Evolutionary conservation across 2,888 invertebrate genomes (phyloP), one percentile per base, ranked within the genome.

Genomic region (Smittia sp.): DNA sequence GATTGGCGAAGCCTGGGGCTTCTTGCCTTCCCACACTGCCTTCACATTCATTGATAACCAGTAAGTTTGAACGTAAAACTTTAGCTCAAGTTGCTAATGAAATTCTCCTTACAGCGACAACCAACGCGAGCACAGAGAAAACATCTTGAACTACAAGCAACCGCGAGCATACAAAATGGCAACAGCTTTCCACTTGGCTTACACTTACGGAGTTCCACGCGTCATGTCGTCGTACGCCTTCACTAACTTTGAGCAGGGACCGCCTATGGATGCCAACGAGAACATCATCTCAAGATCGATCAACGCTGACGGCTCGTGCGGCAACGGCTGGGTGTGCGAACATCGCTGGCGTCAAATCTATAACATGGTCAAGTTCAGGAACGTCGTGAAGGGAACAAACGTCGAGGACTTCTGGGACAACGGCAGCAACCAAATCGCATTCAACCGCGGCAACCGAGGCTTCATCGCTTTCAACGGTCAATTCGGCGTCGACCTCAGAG

Each of bases 181-280:
- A n/a, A n/a, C n/a, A n/a, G n/a, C n/a, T n/a, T n/a, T n/a, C n/a
- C n/a, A n/a, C n/a, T n/a, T n/a, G 80, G 92, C 93, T 0, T 90
- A 91, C 85, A 88, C 91, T 0, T 92, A 92, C 77, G 91, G 91
- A 0, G 83, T 86, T 74, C 88, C 92, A 0, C 86, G 90, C 74
- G 82, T 94, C 75, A 93, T 96, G 90, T 93, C 93, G 79, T 93
- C 93, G 77, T 95, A 86, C 79, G 83, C 79, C 46, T 95, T 93
- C 82, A 78, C 80, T 1, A 76, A 85, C 41, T 63, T 39, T 91
- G 93, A 77, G 74, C 73, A 75, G 74, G 87, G 86, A 18, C 88
- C 88, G 11, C 88, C 88, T 0, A 78, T 82, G 22, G 85, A 87
- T 77, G 76, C 68, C 0, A 75, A 81, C 7, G 84, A 80, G 15